Conservation (phyloP, 2,113 vertebrate species). For the Myiagra hebetior region DNA sequence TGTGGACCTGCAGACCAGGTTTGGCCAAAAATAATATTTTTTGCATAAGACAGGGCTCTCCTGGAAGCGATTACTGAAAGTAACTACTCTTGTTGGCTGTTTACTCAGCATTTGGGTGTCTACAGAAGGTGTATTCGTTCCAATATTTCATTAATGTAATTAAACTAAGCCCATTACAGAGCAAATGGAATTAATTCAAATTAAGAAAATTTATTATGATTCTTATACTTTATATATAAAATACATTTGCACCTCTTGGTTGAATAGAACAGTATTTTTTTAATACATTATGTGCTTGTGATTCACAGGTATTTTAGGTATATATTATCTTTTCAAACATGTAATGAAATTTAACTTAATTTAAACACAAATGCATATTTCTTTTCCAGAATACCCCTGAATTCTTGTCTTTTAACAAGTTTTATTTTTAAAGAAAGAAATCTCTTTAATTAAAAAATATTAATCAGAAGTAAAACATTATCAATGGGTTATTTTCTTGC, state of each 20-base stretch:
- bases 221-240: neutral
- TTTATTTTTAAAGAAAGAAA: neutral
- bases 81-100: neutral
- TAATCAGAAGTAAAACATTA: neutral
- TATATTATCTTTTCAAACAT: neutral
- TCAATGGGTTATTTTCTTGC: neutral
- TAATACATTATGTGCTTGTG: neutral
- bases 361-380: neutral
- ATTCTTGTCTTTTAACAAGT: neutral
- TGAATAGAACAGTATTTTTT: neutral
- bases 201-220: neutral
- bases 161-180: neutral
- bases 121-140: neutral
- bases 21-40: neutral
- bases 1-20: neutral
- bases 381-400: neutral
- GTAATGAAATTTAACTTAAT: neutral
- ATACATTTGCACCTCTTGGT: neutral
- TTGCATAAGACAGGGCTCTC: neutral
- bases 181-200: neutral
- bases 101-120: neutral
- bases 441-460: neutral
- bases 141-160: neutral
- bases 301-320: neutral
- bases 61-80: neutral